Base-by-base conservation (phyloP, 2,797 vertebrate genomes). In the Psittacula derbiana region DNA sequence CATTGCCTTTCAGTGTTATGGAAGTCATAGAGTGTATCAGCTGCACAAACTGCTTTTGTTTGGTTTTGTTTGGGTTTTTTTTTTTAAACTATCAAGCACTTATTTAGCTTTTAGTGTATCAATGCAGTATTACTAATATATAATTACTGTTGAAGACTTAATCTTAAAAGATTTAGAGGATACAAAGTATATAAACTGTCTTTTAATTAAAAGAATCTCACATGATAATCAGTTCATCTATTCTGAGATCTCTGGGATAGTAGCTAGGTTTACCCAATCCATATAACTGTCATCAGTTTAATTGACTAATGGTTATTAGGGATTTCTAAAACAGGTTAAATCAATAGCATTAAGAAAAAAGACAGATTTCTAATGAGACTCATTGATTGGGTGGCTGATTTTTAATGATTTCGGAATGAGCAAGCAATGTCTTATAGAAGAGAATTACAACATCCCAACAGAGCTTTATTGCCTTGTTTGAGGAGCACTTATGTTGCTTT, bases 271-370 rank as follows among this genome's bases (percentile, higher is more conserved):
- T 96, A 92, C 86, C 76, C 94, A 94, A 97, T 96, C 88, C 69
- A 92, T 97, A 89, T 52, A 96, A 90, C 62, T 97, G 80, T 93
- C 81, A 25, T 72, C 50, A 55, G 50, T 95, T 96, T 97, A 96
- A 93, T 93, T 95, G 91, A 96, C 93, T 96, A 95, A 97, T 95
- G 74, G 73, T 92, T 97, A 97, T 93, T 95, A 94, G 93, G 86
- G 80, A 92, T 93, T 97, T 96, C 72, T 94, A 91, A 88, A 97
- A 80, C 87, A 97, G 79, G 87, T 96, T 94, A 94, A 91, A 96
- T 96, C 92, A 96, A 96, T 91, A 74, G 8, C 84, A 95, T 94
- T 95, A 93, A 91, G 70, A 46, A 96, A 93, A 95, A 96, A 96
- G 80, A 91, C 79, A 88, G 83, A 84, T 95, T 97, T 97, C 86